Conservation (phyloP, 2,888 invertebrate genomes). For the Eucriotettix oculatus region DNA sequence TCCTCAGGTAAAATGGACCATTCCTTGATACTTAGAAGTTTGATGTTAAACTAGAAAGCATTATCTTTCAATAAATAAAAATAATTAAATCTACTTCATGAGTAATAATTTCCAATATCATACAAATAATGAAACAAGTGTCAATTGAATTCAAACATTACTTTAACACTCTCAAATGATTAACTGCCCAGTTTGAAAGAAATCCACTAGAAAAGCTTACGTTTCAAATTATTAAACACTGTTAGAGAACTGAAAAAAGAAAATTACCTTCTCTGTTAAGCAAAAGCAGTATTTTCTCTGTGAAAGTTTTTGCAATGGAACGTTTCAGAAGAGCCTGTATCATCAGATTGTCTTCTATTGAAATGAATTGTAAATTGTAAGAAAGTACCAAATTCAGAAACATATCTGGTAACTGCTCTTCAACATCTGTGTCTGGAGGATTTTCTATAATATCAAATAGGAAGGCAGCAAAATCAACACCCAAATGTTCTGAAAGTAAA, state of each 20-base stretch:
- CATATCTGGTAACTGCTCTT: conserved; percentile 70
- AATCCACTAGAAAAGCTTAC: too few species aligned
- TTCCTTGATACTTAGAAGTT: too few species aligned
- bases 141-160: too few species aligned
- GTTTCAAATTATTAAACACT: too few species aligned
- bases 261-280: conserved; percentile 74
- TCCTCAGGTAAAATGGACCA: too few species aligned
- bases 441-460: conserved; percentile 67
- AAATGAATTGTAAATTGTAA: conserved; percentile 73
- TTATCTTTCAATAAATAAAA: too few species aligned
- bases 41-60: too few species aligned
- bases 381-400: conserved; percentile 71
- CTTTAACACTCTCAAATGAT: too few species aligned
- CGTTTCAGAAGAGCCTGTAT: conserved; percentile 50
- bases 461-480: conserved; percentile 62
- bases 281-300: conserved; percentile 73
- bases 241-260: background rate
- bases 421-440: conserved; percentile 61
- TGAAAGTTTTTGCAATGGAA: conserved; percentile 67
- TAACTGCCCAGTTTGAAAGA: too few species aligned
- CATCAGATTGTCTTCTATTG: conserved; percentile 48
- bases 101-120: too few species aligned
- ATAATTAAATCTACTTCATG: too few species aligned
- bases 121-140: too few species aligned
- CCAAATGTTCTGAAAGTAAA: conserved; percentile 57